Evolutionary conservation across 2,797 vertebrate species (phyloP).

Genomic region (Apogon hyalosoma): DNA sequence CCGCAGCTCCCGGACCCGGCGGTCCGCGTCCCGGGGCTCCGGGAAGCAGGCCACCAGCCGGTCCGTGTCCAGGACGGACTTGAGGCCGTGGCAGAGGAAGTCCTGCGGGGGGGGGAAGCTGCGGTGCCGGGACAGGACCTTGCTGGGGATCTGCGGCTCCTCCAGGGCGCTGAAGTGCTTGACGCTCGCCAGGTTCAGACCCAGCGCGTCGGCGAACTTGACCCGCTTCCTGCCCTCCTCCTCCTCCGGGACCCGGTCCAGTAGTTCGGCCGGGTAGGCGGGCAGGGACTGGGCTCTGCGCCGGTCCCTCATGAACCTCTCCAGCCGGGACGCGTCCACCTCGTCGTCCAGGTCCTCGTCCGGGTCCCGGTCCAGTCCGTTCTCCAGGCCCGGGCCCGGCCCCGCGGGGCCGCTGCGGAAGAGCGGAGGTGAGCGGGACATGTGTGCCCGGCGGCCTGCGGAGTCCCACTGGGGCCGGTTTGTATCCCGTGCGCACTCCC

Average conservation of each 20-base stretch:
- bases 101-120: slow-evolving; percentile 76
- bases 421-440: slow-evolving; percentile 46
- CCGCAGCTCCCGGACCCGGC: slow-evolving; percentile 70
- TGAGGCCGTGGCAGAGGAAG: slow-evolving; percentile 57
- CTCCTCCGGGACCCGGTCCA: slow-evolving; percentile 31
- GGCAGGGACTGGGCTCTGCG: slow-evolving; percentile 82
- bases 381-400: slow-evolving; percentile 28
- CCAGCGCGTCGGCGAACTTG: slow-evolving; percentile 91
- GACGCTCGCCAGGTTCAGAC: slow-evolving; percentile 89
- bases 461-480: no score
- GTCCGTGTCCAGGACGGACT: slow-evolving; percentile 37
- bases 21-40: slow-evolving; percentile 63
- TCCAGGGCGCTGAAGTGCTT: slow-evolving; percentile 90
- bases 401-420: neutral
- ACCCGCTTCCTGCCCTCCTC: slow-evolving; percentile 86
- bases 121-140: slow-evolving; percentile 84
- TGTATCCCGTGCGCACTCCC: no score
- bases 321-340: slow-evolving; percentile 61
- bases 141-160: slow-evolving; percentile 87
- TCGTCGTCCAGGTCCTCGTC: slow-evolving; percentile 70
- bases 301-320: slow-evolving; percentile 69
- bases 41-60: slow-evolving; percentile 71
- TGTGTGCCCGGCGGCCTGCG: slow-evolving; percentile 25
- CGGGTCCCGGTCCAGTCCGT: slow-evolving; percentile 45
- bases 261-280: slow-evolving; percentile 72